Percentiles rank a stretch among this genome's conserved stretches.
Evolutionary conservation across 2,888 invertebrate species (phyloP).

Genomic region (Nymphalis polychloros): DNA sequence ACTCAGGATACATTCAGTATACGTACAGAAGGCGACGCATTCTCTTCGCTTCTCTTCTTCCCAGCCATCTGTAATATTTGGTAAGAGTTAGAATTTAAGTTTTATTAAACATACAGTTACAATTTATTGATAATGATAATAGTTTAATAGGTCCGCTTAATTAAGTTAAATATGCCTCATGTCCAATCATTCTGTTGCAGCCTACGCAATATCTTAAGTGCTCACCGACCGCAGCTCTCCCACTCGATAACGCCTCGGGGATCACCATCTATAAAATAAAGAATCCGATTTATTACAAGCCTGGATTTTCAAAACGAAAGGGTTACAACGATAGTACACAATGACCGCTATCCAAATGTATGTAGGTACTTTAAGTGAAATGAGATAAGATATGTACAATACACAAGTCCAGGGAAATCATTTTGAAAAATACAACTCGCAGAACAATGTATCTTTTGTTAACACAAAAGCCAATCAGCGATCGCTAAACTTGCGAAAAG

Average conservation of each 20-base stretch:
- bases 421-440: constrained; percentile 46
- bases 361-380: constrained; percentile 47
- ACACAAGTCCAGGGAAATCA: constrained; percentile 48
- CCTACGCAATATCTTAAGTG: constrained; percentile 72
- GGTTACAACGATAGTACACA: constrained; percentile 72
- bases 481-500: constrained; percentile 54
- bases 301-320: constrained; percentile 70
- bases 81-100: constrained; percentile 35
- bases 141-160: neutral
- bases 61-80: constrained; percentile 40
- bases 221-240: constrained; percentile 60
- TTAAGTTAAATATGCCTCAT: neutral
- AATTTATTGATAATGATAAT: constrained; percentile 1
- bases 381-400: constrained; percentile 52
- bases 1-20: constrained; percentile 99
- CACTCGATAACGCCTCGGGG: constrained; percentile 60
- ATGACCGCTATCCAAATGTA: constrained; percentile 55
- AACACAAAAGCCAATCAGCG: constrained; percentile 62
- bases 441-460: constrained; percentile 66
- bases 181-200: constrained; percentile 37
- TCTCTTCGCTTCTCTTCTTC: constrained; percentile 67
- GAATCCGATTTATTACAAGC: constrained; percentile 77
- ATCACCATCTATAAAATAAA: constrained; percentile 79
- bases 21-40: constrained; percentile 96
- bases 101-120: neutral